Base-by-base conservation (phyloP, 2,888 invertebrate genomes). In the Lepidochitona cinerea region DNA sequence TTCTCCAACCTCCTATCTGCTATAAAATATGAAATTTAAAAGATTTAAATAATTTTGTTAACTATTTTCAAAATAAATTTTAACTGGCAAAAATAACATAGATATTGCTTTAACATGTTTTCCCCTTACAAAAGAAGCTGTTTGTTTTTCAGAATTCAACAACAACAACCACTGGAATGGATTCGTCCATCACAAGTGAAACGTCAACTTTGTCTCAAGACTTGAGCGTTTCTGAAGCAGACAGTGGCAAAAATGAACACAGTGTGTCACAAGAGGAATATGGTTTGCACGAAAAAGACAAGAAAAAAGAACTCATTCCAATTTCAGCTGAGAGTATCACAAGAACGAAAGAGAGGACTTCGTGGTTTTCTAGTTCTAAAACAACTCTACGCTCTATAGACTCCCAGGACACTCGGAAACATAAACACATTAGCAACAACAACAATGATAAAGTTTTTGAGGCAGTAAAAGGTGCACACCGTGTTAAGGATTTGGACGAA, bases 241-340 rank as follows among this genome's bases (percentile, higher is more conserved):
- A 26, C 29, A 32, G 23, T 14, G 4, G 29, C 23, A 59, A 4
- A 26, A 4, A 23, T 29, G 59, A 59, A 2, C n/a, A n/a, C n/a
- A n/a, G n/a, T n/a, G n/a, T n/a, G n/a, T n/a, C n/a, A n/a, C n/a
- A 54, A 36, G 35, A n/a, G n/a, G n/a, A n/a, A n/a, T n/a, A n/a
- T n/a, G n/a, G n/a, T n/a, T n/a, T n/a, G n/a, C 35, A 53, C 14
- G 41, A 37, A 29, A 73, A 53, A 23, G 32, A 33, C 12, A 23
- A 37, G 26, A 18, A 14, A 18, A 70, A 75, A 53, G 87, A 89
- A 77, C 82, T 90, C 4, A 83, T 89, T 66, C 83, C 85, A 23
- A 85, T 89, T 70, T 88, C 87, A 26, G 77, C 84, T 23, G 82
- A 83, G 18, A 80, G 81, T 65, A 85, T 89, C 26, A 82, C 83